Base-by-base conservation (phyloP, 2,888 invertebrate species). In the Norana najaformis region DNA sequence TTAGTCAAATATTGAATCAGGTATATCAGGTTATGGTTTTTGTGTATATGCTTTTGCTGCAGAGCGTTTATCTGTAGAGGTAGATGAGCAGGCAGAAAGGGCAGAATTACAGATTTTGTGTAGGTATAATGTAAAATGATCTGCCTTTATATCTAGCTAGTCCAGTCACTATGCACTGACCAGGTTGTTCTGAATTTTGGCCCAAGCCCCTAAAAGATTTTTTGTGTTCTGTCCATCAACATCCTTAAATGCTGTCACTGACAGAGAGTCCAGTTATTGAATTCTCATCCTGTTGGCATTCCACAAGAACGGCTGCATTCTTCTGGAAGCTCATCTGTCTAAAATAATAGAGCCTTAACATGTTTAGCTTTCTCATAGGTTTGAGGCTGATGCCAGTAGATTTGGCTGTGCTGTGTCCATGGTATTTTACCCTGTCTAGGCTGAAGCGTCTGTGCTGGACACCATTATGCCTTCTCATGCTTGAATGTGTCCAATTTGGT, bases 401-500 rank as follows among this genome's bases (percentile, higher is more conserved):
- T 69, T 69, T 69, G 69, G 69, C 30, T 69, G 69, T 69, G 69
- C n/a, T 69, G 11, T 69, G n/a, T 69, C 30, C 69, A 69, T 69
- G 69, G 69, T 8, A 16, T n/a, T 69, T 69, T 69, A 69, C 69
- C 30, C 69, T 69, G 69, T 69, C 69, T 13, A 69, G 69, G 30
- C 69, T 3, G n/a, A 69, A 69, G n/a, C 30, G n/a, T 69, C 69
- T 69, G 69, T 69, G n/a, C 11, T 69, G 69, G 69, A 69, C 69
- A 69, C 30, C 30, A 8, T 69, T n/a, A 69, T 69, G n/a, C 69
- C 69, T 69, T 69, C 69, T 69, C 69, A 69, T n/a, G 69, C n/a
- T 69, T n/a, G n/a, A 69, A n/a, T 69, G 69, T 69, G 69, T 69
- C 69, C 69, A 69, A 69, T 69, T 69, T 30, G 69, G 69, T 69